These are phyloP conservation scores for Palythoa grandis DNA, from an alignment of 92 coral and sea anemone genomes.

Conservation along the genomic window DNA sequence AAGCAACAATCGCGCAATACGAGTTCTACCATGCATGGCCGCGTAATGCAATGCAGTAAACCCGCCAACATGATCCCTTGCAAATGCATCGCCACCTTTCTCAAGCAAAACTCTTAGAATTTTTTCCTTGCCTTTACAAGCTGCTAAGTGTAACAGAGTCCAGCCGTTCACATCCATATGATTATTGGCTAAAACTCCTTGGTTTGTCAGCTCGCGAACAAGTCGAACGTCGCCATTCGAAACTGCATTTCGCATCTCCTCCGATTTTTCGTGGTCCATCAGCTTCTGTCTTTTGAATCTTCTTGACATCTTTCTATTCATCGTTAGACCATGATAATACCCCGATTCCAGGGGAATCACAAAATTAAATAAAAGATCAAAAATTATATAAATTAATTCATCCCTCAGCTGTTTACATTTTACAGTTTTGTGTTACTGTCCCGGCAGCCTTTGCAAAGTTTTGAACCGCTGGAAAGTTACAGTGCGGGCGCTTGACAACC, in stretches of 20 bases:
- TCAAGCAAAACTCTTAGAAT: conserved; percentile 80
- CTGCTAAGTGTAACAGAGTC: conserved; percentile 87
- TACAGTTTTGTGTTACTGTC: conserved; percentile 40
- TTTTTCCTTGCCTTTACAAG: conserved; percentile 90
- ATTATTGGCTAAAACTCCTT: conserved; percentile 75
- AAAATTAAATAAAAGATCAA: conserved; percentile 8
- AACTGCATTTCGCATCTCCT: conserved; percentile 76
- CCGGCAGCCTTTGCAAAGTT: conserved; percentile 40
- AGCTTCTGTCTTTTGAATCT: conserved; percentile 46
- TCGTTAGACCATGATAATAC: conserved; percentile 11
- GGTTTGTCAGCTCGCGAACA: conserved; percentile 80
- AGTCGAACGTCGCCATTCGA: conserved; percentile 82
- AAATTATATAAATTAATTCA: conserved; percentile 30
- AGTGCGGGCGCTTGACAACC: conserved; percentile 52
- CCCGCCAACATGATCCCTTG: conserved; percentile 86
- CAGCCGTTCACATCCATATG: conserved; percentile 89
- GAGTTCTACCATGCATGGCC: conserved; percentile 90
- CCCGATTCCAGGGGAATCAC: neutral
- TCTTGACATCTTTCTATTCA: conserved; percentile 70
- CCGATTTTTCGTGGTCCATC: conserved; percentile 57
- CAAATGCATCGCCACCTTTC: conserved; percentile 86
- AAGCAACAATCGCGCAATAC: conserved; percentile 80
- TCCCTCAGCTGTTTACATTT: conserved; percentile 26
- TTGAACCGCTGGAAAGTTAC: conserved; percentile 21
- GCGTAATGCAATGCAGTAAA: conserved; percentile 91